Base-by-base conservation (phyloP, 2,113 vertebrate genomes). In the Podarcis muralis region DNA sequence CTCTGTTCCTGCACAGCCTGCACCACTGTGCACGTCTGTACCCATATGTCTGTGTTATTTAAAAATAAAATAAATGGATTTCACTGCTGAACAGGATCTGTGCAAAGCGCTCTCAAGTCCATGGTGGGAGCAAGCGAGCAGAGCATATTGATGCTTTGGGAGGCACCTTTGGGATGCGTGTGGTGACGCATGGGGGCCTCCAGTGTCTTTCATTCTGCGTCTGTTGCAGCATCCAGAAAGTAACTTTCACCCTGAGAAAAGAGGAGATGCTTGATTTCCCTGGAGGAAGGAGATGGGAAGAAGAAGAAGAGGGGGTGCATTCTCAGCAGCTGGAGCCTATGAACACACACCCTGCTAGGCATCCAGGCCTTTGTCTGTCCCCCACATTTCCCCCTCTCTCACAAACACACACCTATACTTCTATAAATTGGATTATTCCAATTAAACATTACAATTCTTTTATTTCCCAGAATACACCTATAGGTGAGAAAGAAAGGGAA, bases 171-270 rank as follows among this genome's bases (percentile, higher is more conserved):
- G 11, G 71, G 4, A n/a, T 32, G 32, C 32, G 16, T 18, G n/a
- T 16, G 32, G 23, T 18, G 59, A 20, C 59, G 59, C 59, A 62
- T 20, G 18, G 59, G 16, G 59, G 59, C 16, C 59, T 62, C 59
- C 13, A 62, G 15, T 62, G 59, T n/a, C 72, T 32, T 78, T 30
- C 0, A 89, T 86, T n/a, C 35, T 75, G 37, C 6, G 7, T 27
- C 69, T 30, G 30, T 30, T 65, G 35, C 59, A 20, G 81, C 77
- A 93, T 72, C 87, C 88, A 84, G 86, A 76, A 76, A 90, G 87
- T 90, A 94, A 94, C 81, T 92, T 92, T 75, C 81, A 80, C 71
- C 1, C 1, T 6, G 76, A 76, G 65, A 68, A 77, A 0, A 0
- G 53, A 59, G 72, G 62, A 0, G 43, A 87, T 80, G 79, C 59